A percentile compares a stretch with the other conserved stretches of the same genome.
Conservation (phyloP, 2,113 vertebrate species). For the Zosterops hypoxanthus region DNA sequence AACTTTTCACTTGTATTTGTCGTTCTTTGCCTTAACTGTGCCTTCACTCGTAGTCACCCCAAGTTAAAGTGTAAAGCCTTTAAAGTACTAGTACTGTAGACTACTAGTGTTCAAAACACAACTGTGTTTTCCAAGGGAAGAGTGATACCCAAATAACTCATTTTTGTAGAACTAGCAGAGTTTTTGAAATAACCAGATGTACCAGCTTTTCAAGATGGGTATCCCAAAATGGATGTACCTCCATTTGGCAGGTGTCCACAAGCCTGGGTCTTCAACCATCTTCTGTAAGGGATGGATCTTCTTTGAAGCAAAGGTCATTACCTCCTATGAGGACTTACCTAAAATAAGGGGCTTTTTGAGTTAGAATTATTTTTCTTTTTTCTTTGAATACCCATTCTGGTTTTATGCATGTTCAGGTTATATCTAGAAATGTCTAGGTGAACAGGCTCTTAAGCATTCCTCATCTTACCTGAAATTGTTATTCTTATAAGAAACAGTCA, state of each 20-base stretch:
- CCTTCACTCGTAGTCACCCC: neutral
- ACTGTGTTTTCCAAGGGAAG: neutral
- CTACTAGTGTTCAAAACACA: neutral
- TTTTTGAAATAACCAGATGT: neutral
- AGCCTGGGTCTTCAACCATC: neutral
- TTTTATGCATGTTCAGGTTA: neutral
- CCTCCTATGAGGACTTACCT: neutral
- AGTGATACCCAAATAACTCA: neutral
- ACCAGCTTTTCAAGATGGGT: neutral
- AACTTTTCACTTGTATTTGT: neutral
- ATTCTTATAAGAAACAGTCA: neutral
- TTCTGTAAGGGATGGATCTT: neutral
- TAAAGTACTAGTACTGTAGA: neutral
- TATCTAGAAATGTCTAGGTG: neutral
- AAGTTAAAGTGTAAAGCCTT: neutral
- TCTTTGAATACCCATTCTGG: neutral
- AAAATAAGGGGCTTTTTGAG: accelerated
- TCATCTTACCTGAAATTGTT: neutral
- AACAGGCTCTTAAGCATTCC: neutral
- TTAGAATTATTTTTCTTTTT: neutral
- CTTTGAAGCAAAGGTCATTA: neutral
- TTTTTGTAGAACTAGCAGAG: neutral
- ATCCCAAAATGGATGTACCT: neutral
- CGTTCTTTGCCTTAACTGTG: neutral
- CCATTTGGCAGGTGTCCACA: neutral